Evolutionary conservation across 2,113 vertebrate genomes (phyloP).

Genomic region (Narcine bancroftii): DNA sequence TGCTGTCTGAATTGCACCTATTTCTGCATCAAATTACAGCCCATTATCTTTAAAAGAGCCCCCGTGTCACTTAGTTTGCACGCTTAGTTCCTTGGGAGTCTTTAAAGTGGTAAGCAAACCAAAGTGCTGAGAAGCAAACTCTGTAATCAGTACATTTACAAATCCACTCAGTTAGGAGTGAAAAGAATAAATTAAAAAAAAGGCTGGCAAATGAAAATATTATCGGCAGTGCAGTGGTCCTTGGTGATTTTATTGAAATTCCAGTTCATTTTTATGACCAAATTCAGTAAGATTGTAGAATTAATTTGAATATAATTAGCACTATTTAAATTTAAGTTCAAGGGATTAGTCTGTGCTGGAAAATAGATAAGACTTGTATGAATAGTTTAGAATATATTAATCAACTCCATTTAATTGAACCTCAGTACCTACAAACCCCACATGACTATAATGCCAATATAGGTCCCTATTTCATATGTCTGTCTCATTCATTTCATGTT

Average conservation of each 20-base stretch:
- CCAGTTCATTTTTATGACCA: constrained; percentile 20
- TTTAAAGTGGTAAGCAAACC: background rate
- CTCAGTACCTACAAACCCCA: background rate
- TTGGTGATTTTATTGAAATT: constrained; percentile 15
- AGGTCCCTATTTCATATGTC: background rate
- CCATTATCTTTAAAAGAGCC: background rate
- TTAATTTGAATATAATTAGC: constrained; percentile 38
- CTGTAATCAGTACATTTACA: constrained; percentile 19
- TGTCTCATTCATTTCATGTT: background rate
- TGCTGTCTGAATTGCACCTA: background rate
- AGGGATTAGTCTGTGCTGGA: constrained; percentile 32
- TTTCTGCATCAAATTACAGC: background rate
- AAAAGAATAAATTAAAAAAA: background rate
- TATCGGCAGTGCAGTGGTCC: background rate
- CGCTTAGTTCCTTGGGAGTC: background rate
- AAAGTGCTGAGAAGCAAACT: constrained; percentile 23
- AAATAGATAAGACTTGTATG: constrained; percentile 37
- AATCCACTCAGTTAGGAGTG: background rate
- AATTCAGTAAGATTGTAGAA: constrained; percentile 3
- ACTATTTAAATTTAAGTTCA: constrained; percentile 35
- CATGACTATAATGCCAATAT: background rate
- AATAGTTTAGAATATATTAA: constrained; percentile 35
- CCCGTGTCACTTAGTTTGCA: constrained; percentile 13
- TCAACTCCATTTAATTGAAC: constrained; percentile 16
- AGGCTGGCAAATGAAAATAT: constrained; percentile 7